Evolutionary conservation across 2,888 invertebrate species (phyloP).

Genomic region (Julus scanicus): DNA sequence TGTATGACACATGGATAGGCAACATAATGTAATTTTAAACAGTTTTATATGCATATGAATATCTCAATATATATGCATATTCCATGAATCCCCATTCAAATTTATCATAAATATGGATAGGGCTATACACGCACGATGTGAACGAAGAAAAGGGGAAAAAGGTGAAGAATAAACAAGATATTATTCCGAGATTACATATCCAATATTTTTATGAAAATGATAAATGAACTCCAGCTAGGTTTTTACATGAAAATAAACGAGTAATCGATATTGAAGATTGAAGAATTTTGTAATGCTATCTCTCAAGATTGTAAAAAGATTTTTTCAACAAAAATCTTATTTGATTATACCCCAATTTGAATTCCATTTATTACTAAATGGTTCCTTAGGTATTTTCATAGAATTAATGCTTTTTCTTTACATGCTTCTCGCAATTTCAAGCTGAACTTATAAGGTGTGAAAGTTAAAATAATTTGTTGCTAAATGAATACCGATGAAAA

Average conservation of each 20-base stretch:
- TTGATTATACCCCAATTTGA: constrained; percentile 19
- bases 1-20: constrained; percentile 44
- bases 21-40: constrained; percentile 47
- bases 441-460: neutral
- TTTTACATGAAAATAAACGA: constrained; percentile 21
- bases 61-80: constrained; percentile 20
- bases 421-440: neutral
- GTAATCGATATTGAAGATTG: constrained; percentile 19
- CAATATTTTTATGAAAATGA: constrained; percentile 41
- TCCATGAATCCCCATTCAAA: constrained; percentile 19
- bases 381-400: neutral
- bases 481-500: too few species aligned
- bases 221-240: constrained; percentile 38
- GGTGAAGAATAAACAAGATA: constrained; percentile 46
- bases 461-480: neutral
- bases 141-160: constrained; percentile 29
- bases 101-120: constrained; percentile 19
- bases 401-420: neutral
- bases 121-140: neutral
- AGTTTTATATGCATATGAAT: constrained; percentile 48
- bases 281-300: constrained; percentile 11
- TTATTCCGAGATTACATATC: constrained; percentile 36
- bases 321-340: constrained; percentile 9
- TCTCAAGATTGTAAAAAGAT: constrained; percentile 19
- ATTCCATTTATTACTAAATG: constrained; percentile 7